Evolutionary conservation across 1,140 invertebrate genomes (phyloP), one percentile per base, ranked within the genome.

Genomic region (Neuroterus valhalla): DNA sequence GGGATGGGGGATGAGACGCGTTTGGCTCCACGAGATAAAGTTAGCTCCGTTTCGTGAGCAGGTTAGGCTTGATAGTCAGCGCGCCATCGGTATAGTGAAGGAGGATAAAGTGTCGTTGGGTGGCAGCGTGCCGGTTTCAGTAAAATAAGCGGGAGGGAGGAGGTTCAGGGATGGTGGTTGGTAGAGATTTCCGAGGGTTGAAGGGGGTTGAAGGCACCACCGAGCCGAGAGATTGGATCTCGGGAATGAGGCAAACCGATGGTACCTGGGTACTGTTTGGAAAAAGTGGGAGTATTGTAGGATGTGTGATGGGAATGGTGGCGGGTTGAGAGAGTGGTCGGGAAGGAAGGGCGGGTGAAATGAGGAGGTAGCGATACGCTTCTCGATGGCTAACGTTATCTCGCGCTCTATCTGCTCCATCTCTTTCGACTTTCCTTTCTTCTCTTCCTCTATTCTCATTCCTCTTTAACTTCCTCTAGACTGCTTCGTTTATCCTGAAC

Each of bases 241-340:
- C 84, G 86, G 87, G 89, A 89, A 89, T 89, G 86, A 88, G 87
- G 88, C 84, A 87, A 87, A 87, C 85, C 86, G 83, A 88, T 86
- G 85, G 81, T 85, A 81, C 70, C 75, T 76, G 78, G 77, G 82
- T 76, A 76, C 67, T 70, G 43, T 70, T n/a, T n/a, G n/a, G n/a
- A n/a, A n/a, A n/a, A n/a, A n/a, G 52, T 26, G n/a, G 48, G 17
- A 15, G 26, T 68, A 23, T 50, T 21, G 14, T 44, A 43, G 17
- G n/a, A 21, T 3, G 21, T n/a, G n/a, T n/a, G n/a, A n/a, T n/a
- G n/a, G n/a, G n/a, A n/a, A n/a, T n/a, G n/a, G n/a, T n/a, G n/a
- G n/a, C n/a, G n/a, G n/a, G n/a, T n/a, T n/a, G n/a, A n/a, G n/a
- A n/a, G n/a, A n/a, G n/a, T n/a, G n/a, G n/a, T n/a, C 31, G 43